A percentile compares a stretch with the other conserved stretches of the same genome.
These are phyloP conservation scores for Sminthurinus aureus DNA, from an alignment of 2,888 invertebrate genomes.

Conservation along the genomic window DNA sequence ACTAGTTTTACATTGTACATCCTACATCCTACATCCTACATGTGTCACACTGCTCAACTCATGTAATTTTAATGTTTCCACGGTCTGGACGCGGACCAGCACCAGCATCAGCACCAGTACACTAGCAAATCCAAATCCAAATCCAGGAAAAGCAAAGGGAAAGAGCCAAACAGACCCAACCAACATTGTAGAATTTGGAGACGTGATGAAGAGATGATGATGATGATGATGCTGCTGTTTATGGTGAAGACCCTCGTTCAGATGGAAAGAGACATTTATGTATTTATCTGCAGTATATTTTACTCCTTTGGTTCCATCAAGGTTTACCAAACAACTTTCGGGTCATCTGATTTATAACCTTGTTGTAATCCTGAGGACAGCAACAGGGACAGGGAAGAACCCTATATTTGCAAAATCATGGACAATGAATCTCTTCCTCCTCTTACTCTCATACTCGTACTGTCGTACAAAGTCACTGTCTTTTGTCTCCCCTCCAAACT, in stretches of 20 bases:
- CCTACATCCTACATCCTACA: not conserved
- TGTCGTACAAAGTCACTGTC: too few relatives aligned
- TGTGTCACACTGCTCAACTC: not conserved
- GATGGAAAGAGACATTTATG: not conserved
- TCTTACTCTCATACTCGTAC: too few relatives aligned
- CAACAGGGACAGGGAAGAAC: slow-evolving; percentile 43
- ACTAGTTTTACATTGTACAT: not conserved
- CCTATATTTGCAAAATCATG: slow-evolving; percentile 50
- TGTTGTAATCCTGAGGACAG: slow-evolving; percentile 47
- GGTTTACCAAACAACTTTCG: slow-evolving; percentile 56
- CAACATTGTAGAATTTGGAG: not conserved
- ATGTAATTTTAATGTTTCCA: slow-evolving; percentile 38
- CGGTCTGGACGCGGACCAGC: slow-evolving; percentile 17
- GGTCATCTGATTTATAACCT: slow-evolving; percentile 57
- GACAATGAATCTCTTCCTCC: slow-evolving; percentile 47
- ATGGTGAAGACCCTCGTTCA: too few relatives aligned
- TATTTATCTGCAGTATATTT: slow-evolving; percentile 8
- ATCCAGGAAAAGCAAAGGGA: not conserved
- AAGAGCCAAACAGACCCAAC: not conserved
- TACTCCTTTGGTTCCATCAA: slow-evolving; percentile 56
- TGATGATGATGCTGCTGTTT: not conserved
- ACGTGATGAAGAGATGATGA: slow-evolving; percentile 14
- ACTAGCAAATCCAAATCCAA: not conserved
- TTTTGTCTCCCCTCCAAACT: too few relatives aligned
- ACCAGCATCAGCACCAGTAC: not conserved